A percentile compares a stretch with the other conserved stretches of the same genome.
Conservation (phyloP, 2,888 invertebrate genomes). For the Glaucopsyche alexis region DNA sequence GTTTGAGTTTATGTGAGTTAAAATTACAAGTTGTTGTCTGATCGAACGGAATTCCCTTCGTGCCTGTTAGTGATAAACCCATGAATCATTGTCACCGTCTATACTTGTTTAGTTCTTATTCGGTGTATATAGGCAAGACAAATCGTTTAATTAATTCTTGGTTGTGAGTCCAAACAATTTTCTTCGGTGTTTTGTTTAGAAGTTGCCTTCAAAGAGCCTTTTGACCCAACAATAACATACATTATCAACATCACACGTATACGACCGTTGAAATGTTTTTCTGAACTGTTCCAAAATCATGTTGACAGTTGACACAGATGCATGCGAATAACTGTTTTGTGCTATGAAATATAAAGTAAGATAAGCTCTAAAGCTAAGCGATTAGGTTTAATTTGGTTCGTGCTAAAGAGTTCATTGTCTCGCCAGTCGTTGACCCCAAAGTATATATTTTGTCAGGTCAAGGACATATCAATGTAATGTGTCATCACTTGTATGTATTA, state of each 20-base stretch:
- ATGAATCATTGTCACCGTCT: too few relatives aligned
- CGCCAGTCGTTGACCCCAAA: slow-evolving; percentile 18
- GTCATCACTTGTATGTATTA: slow-evolving; percentile 19
- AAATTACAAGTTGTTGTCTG: background rate
- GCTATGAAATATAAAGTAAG: background rate
- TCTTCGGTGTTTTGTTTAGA: too few relatives aligned
- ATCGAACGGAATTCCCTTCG: too few relatives aligned
- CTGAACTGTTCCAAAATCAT: slow-evolving; percentile 4
- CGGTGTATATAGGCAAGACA: too few relatives aligned
- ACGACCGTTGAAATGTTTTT: slow-evolving; percentile 40
- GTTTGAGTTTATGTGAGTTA: too few relatives aligned
- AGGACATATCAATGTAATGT: slow-evolving; percentile 23
- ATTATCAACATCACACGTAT: background rate
- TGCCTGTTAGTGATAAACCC: too few relatives aligned
- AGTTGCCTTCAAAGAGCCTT: background rate
- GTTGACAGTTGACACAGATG: slow-evolving; percentile 26
- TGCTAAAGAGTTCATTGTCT: slow-evolving; percentile 1
- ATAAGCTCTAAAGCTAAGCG: background rate
- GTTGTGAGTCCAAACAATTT: too few relatives aligned
- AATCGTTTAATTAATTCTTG: too few relatives aligned
- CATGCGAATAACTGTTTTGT: slow-evolving; percentile 12
- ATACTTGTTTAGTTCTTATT: slow-evolving; percentile 78
- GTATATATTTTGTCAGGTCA: slow-evolving; percentile 16
- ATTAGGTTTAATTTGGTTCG: slow-evolving; percentile 9
- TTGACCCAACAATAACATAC: background rate